A percentile compares a stretch with the other conserved stretches of the same genome.
Conservation (phyloP, 2,113 vertebrate genomes). For the Dipodomys ordii region DNA sequence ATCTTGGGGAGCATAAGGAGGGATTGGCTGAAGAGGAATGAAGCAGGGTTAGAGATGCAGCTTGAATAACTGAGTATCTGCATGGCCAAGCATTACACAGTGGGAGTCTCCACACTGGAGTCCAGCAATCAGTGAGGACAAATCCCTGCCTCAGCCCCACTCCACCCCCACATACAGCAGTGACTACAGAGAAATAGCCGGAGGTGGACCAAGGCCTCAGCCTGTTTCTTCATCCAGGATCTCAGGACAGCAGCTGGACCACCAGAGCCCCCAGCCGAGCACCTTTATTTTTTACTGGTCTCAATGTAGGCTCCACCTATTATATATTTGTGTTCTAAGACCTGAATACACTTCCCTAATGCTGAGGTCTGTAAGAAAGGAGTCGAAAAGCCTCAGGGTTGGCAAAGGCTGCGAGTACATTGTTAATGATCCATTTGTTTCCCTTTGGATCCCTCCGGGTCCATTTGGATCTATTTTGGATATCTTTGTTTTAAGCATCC, state of each 20-base stretch:
- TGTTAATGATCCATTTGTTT: too few species aligned
- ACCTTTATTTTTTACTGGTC: not conserved
- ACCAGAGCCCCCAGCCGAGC: not conserved
- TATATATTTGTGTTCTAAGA: too few species aligned
- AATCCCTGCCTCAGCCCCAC: not conserved
- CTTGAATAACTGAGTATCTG: not conserved
- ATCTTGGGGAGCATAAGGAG: not conserved
- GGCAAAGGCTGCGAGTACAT: not conserved
- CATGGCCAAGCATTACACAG: not conserved
- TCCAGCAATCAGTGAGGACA: too few species aligned
- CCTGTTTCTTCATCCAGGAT: too few species aligned
- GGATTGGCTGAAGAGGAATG: not conserved
- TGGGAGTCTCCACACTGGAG: fast-evolving
- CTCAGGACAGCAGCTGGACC: not conserved
- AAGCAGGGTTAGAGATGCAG: not conserved
- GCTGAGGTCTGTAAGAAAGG: not conserved
- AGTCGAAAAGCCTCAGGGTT: fast-evolving
- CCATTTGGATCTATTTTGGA: not conserved
- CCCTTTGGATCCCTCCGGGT: not conserved
- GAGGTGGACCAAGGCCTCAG: not conserved
- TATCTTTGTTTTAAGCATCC: not conserved
- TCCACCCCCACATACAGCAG: not conserved
- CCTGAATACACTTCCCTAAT: not conserved
- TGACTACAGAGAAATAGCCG: not conserved
- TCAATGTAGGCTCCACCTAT: not conserved